phyloP scores from a whole-genome alignment of 2,113 vertebrate species.

The Emydocephalus ijimae region DNA sequence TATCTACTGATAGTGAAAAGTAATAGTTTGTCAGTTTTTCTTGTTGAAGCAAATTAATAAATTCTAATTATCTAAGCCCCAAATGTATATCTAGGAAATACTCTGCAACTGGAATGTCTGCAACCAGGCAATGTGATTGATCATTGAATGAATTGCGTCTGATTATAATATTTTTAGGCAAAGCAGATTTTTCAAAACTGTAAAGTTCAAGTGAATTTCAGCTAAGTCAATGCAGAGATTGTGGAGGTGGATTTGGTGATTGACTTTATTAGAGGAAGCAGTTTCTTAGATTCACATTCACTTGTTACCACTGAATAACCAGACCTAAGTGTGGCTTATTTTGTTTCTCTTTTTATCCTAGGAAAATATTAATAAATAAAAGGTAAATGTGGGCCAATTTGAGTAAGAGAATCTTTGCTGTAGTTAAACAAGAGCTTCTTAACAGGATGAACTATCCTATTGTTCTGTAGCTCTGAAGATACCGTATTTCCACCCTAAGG shows the following conservation, averaged over 20 bases:
- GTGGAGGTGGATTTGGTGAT: conserved; percentile 54
- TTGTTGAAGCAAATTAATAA: neutral
- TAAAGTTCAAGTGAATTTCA: conserved; percentile 46
- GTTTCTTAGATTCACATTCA: conserved; percentile 31
- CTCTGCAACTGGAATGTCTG: neutral
- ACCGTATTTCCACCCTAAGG: neutral
- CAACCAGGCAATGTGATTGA: neutral
- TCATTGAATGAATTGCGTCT: conserved; percentile 25
- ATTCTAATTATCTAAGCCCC: neutral
- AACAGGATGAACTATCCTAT: neutral
- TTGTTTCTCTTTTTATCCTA: neutral
- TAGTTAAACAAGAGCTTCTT: neutral
- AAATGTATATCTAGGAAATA: neutral
- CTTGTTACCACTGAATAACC: conserved; percentile 13
- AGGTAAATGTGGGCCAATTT: neutral
- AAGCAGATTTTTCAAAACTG: conserved; percentile 65
- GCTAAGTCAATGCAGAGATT: conserved; percentile 55
- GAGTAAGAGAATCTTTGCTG: neutral
- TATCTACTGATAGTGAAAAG: conserved; percentile 7
- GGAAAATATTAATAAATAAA: neutral
- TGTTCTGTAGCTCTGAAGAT: neutral
- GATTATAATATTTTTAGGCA: conserved; percentile 63
- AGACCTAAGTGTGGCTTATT: neutral
- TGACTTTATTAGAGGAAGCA: conserved; percentile 38
- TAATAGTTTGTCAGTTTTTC: rapidly evolving